Evolutionary conservation across 2,113 vertebrate genomes (phyloP).

Genomic region (Saimiri boliviensis): DNA sequence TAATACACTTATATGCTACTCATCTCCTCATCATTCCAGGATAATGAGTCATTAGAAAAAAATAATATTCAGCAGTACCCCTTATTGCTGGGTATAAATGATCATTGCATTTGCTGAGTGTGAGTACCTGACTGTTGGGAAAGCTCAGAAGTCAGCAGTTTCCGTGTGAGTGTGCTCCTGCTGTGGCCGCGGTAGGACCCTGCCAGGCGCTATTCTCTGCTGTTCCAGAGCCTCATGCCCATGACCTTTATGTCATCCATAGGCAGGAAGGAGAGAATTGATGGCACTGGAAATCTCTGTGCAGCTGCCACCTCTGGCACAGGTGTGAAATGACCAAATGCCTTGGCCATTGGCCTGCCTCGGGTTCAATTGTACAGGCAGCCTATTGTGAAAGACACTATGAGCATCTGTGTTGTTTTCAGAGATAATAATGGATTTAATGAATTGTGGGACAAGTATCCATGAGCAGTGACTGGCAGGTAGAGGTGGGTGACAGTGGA

Average conservation of each 20-base stretch:
- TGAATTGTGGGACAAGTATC: background rate
- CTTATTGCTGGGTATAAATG: slow-evolving; percentile 61
- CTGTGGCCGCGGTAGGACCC: background rate
- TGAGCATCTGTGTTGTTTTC: background rate
- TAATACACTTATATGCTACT: slow-evolving; percentile 74
- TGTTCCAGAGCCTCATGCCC: slow-evolving; percentile 42
- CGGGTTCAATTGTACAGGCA: background rate
- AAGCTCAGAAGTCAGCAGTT: slow-evolving; percentile 52
- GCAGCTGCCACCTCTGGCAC: background rate
- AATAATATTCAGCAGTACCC: slow-evolving; percentile 70
- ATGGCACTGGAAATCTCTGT: background rate
- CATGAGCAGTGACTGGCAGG: background rate
- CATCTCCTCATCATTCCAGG: slow-evolving; percentile 69
- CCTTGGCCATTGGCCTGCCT: background rate
- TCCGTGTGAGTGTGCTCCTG: background rate
- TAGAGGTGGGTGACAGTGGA: background rate
- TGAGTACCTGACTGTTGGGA: slow-evolving; percentile 53
- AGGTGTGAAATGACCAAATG: background rate
- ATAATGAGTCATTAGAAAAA: slow-evolving; percentile 78
- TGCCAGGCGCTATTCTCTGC: background rate
- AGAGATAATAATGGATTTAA: background rate
- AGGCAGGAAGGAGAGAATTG: background rate
- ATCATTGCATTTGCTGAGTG: slow-evolving; percentile 48
- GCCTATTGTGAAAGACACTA: background rate
- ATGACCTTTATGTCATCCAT: accelerated